A percentile compares a stretch with the other conserved stretches of the same genome.
These are phyloP conservation scores for Zoanthus sansibaricus DNA, from an alignment of 92 coral and sea anemone species.

Conservation along the genomic window DNA sequence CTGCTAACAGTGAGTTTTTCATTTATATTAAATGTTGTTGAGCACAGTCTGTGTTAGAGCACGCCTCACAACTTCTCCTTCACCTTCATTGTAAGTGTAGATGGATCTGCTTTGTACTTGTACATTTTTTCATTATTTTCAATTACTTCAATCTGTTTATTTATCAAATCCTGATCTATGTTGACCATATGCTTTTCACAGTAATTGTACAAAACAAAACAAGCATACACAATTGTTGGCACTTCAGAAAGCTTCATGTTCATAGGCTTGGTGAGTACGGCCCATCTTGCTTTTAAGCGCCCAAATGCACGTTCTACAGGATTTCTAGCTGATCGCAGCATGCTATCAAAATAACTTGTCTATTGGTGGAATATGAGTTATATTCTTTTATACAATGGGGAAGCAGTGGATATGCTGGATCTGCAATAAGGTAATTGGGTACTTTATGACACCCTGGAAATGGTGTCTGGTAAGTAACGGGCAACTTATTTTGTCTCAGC, in stretches of 20 bases:
- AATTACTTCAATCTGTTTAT: slow-evolving; percentile 45
- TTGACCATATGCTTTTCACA: slow-evolving; percentile 24
- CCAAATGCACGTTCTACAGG: neutral
- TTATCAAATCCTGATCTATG: slow-evolving; percentile 56
- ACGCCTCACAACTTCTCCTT: slow-evolving; percentile 55
- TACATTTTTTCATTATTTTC: slow-evolving; percentile 55
- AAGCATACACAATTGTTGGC: slow-evolving; percentile 5
- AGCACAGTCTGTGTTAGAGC: slow-evolving; percentile 57
- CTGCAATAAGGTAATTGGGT: neutral
- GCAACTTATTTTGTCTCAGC: neutral
- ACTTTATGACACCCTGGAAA: neutral
- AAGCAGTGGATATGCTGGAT: neutral
- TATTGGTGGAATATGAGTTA: neutral
- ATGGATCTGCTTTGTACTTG: slow-evolving; percentile 60
- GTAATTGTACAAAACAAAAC: slow-evolving; percentile 6
- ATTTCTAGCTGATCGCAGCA: neutral
- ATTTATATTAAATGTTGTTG: slow-evolving; percentile 37
- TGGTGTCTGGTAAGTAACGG: neutral
- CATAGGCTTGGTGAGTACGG: neutral
- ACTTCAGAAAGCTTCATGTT: neutral
- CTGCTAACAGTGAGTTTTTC: neutral
- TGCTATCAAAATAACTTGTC: neutral
- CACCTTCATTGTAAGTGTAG: slow-evolving; percentile 58
- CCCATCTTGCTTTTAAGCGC: slow-evolving; percentile 7
- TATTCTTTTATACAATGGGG: slow-evolving; percentile 3